A percentile compares a stretch with the other conserved stretches of the same genome.
Conservation (phyloP, 2,888 invertebrate species). For the Leptopilina myrica region DNA sequence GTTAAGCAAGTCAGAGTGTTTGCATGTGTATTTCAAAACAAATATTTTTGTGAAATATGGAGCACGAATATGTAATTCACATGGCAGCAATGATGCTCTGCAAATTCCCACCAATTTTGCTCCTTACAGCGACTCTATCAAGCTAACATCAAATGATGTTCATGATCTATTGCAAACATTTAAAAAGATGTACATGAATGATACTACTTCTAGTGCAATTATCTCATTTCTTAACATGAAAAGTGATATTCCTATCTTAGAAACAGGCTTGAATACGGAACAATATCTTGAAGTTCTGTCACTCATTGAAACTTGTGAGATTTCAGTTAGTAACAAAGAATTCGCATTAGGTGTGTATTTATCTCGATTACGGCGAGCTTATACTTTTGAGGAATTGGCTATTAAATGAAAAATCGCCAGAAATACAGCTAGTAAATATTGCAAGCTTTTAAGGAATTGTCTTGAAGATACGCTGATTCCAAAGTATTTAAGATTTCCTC, state of each 20-base stretch:
- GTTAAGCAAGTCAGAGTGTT: neutral
- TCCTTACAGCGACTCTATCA: neutral
- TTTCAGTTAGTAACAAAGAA: neutral
- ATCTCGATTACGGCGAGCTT: neutral
- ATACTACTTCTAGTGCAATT: neutral
- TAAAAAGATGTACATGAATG: neutral
- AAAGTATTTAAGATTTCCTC: neutral
- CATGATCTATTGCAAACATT: neutral
- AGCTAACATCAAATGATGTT: neutral
- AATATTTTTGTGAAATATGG: neutral
- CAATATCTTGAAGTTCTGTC: neutral
- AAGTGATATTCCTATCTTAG: neutral
- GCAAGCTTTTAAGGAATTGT: neutral
- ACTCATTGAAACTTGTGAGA: neutral
- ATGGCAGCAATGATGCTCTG: neutral
- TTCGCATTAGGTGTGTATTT: neutral
- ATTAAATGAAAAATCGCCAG: neutral
- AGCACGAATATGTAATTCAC: neutral
- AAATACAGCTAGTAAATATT: slow-evolving; percentile 3
- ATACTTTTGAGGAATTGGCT: neutral
- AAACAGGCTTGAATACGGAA: neutral
- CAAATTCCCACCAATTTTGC: neutral
- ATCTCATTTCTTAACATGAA: neutral
- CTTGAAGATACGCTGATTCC: neutral
- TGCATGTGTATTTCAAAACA: neutral